phyloP scores from a whole-genome alignment of 2,888 invertebrate genomes.

The Meiosimyza platycephala region DNA sequence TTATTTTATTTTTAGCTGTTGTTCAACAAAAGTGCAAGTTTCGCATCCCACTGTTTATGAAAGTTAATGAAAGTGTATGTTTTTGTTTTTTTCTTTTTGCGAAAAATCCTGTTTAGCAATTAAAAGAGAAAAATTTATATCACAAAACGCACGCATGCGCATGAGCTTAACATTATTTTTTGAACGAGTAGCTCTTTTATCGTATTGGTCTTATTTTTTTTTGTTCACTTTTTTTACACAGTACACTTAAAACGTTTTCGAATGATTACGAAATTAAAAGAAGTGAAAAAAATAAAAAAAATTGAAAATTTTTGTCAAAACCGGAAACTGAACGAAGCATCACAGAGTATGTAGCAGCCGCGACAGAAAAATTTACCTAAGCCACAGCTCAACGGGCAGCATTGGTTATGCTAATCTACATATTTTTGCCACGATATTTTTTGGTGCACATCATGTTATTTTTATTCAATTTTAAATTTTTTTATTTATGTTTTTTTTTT shows the following conservation, averaged over 20 bases:
- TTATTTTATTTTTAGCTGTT: too few relatives aligned
- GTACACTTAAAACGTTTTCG: constrained; percentile 5
- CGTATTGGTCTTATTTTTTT: constrained; percentile 35
- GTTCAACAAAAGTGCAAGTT: too few relatives aligned
- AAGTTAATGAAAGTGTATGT: too few relatives aligned
- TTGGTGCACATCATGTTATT: not conserved
- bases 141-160: constrained; percentile 38
- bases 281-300: constrained; percentile 14
- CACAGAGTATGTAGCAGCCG: not conserved
- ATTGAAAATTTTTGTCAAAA: constrained; percentile 14
- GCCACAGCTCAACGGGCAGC: not conserved
- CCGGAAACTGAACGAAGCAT: constrained; percentile 15
- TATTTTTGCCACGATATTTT: not conserved
- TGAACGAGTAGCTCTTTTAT: constrained; percentile 34
- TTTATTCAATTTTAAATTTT: not conserved
- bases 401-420: constrained; percentile 25
- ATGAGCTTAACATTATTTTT: not conserved
- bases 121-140: constrained; percentile 60
- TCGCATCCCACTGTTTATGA: too few relatives aligned
- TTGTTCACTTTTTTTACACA: constrained; percentile 4
- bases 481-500: not conserved
- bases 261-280: constrained; percentile 12
- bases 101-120: constrained; percentile 51
- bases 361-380: constrained; percentile 20
- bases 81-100: too few relatives aligned